Evolutionary conservation across 30 jellyfish, hydroid and myxozoan genomes (phyloP).

Genomic region (Chrysaora quinquecirrha): DNA sequence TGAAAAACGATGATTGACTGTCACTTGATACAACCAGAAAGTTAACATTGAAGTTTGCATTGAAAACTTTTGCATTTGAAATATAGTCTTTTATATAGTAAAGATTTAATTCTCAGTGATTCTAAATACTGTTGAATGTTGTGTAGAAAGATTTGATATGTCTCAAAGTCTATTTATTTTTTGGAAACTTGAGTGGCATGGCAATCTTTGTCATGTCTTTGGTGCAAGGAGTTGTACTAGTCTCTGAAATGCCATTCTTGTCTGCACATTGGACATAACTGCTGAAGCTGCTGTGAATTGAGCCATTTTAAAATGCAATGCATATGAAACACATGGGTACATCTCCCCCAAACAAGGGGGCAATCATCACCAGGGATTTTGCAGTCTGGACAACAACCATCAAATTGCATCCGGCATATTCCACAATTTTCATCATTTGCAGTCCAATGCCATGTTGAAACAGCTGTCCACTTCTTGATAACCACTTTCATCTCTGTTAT

Average conservation of each 20-base stretch:
- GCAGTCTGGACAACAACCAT: slow-evolving; percentile 99
- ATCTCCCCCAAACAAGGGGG: slow-evolving; percentile 98
- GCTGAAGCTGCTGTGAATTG: slow-evolving; percentile 91
- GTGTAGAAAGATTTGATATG: too few species aligned
- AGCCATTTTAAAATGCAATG: slow-evolving; percentile 97
- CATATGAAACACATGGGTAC: slow-evolving; percentile 98
- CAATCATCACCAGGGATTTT: slow-evolving; percentile 98
- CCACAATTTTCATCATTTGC: slow-evolving; percentile 99
- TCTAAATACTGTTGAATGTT: too few species aligned
- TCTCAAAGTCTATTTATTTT: too few species aligned
- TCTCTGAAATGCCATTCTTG: slow-evolving; percentile 98
- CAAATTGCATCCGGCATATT: slow-evolving; percentile 96
- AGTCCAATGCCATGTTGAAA: slow-evolving; percentile 98
- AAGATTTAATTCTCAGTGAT: too few species aligned
- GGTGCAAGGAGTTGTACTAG: too few species aligned
- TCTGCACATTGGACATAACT: slow-evolving; percentile 97
- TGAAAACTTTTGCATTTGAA: too few species aligned
- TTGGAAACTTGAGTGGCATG: not conserved
- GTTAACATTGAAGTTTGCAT: too few species aligned
- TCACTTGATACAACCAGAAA: too few species aligned
- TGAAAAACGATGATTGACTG: too few species aligned
- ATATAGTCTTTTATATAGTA: too few species aligned
- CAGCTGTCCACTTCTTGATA: slow-evolving; percentile 96
- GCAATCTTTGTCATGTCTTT: too few species aligned
- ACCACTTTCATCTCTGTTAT: slow-evolving; percentile 81